Evolutionary conservation across 2,888 invertebrate genomes (phyloP).

Genomic region (Conus canariensis): DNA sequence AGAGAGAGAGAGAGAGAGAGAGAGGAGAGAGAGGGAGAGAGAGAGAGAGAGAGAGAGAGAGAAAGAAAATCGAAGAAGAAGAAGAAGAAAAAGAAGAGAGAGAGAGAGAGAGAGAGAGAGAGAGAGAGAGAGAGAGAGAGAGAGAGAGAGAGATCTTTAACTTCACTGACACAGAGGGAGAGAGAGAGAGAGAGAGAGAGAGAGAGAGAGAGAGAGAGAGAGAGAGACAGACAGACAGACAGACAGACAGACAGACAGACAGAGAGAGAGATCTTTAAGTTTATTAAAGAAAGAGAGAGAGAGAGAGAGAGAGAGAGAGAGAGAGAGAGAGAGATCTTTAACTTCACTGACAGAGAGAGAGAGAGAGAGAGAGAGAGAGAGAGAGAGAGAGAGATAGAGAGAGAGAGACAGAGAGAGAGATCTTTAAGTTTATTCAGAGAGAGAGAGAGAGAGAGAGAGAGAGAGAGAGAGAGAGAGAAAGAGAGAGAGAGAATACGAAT

Average conservation of each 20-base stretch:
- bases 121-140: too few species aligned
- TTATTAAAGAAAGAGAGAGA: too few species aligned
- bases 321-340: too few species aligned
- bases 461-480: background rate
- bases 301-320: too few species aligned
- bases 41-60: constrained; percentile 10
- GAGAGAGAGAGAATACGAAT: too few species aligned
- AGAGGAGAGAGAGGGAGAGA: constrained; percentile 6
- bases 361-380: too few species aligned
- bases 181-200: constrained; percentile 18
- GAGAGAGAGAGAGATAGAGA: background rate
- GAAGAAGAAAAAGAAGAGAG: too few species aligned
- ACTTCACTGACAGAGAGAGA: too few species aligned
- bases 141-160: too few species aligned
- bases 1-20: background rate
- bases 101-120: too few species aligned
- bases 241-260: background rate
- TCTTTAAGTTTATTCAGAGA: too few species aligned
- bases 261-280: background rate
- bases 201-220: background rate
- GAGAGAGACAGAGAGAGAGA: background rate
- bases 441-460: background rate
- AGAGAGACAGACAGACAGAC: background rate
- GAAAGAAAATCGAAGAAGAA: background rate
- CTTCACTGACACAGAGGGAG: background rate